These are phyloP conservation scores for Chymomyza caudatula DNA, from an alignment of 2,888 invertebrate genomes.

Conservation along the genomic window DNA sequence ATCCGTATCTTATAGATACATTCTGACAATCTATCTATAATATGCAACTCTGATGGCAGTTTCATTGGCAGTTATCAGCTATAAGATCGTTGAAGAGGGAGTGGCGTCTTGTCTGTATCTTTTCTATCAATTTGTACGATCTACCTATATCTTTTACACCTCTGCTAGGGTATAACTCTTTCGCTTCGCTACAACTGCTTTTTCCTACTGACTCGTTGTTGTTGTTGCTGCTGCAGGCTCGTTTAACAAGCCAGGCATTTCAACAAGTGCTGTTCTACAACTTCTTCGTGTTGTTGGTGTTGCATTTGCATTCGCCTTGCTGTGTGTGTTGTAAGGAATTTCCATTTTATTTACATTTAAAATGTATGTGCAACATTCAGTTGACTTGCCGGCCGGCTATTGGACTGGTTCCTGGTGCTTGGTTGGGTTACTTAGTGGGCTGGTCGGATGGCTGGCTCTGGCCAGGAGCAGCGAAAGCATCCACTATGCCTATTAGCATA, in stretches of 20 bases:
- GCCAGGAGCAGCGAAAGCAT: slow-evolving; percentile 31
- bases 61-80: too few relatives aligned
- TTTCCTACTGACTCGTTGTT: slow-evolving; percentile 19
- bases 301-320: slow-evolving; percentile 10
- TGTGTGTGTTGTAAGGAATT: slow-evolving; percentile 46
- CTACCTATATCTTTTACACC: background rate
- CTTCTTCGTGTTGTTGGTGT: slow-evolving; percentile 31
- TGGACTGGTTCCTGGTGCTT: slow-evolving; percentile 30
- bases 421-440: slow-evolving; percentile 4
- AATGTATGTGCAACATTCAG: slow-evolving; percentile 46
- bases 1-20: too few relatives aligned
- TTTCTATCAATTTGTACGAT: too few relatives aligned
- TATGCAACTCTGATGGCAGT: too few relatives aligned
- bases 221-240: slow-evolving; percentile 55
- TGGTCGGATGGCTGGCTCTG: background rate
- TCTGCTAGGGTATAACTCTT: slow-evolving; percentile 16
- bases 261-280: slow-evolving; percentile 67
- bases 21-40: too few relatives aligned
- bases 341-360: slow-evolving; percentile 69
- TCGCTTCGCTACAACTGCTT: slow-evolving; percentile 5
- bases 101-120: too few relatives aligned
- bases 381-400: slow-evolving; percentile 1
- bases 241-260: slow-evolving; percentile 71
- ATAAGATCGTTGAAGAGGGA: too few relatives aligned
- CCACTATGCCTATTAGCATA: slow-evolving; percentile 64